Evolutionary conservation across 2,888 invertebrate genomes (phyloP).

Genomic region (Drosophila trichaetosa): DNA sequence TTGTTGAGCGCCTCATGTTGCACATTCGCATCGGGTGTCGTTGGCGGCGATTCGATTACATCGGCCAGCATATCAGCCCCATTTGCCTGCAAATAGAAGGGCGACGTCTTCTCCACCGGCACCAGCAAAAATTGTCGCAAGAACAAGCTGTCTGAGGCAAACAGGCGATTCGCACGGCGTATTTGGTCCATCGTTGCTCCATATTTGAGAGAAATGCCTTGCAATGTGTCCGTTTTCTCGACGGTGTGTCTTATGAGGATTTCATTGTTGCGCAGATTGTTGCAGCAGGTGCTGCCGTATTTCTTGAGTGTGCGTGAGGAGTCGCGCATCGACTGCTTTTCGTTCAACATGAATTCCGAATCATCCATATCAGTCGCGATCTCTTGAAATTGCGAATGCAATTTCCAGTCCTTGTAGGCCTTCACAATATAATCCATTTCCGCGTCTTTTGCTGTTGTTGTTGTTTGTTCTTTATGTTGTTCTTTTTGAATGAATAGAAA

Average conservation of each 20-base stretch:
- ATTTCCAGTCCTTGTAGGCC: slow-evolving; percentile 85
- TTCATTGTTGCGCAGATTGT: slow-evolving; percentile 91
- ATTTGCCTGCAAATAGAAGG: slow-evolving; percentile 86
- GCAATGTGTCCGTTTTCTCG: slow-evolving; percentile 93
- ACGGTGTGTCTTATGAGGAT: slow-evolving; percentile 93
- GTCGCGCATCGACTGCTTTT: slow-evolving; percentile 93
- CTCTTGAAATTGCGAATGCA: slow-evolving; percentile 85
- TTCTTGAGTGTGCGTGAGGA: slow-evolving; percentile 93
- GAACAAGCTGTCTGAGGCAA: slow-evolving; percentile 97
- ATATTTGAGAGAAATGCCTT: slow-evolving; percentile 96
- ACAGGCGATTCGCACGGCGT: slow-evolving; percentile 94
- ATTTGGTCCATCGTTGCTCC: slow-evolving; percentile 97
- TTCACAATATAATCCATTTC: slow-evolving; percentile 85
- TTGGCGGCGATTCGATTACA: slow-evolving; percentile 58
- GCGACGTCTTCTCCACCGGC: slow-evolving; percentile 90
- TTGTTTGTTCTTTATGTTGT: slow-evolving; percentile 16
- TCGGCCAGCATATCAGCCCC: slow-evolving; percentile 53
- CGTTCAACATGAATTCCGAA: slow-evolving; percentile 91
- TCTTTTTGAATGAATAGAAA: slow-evolving; percentile 46
- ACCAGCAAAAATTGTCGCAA: slow-evolving; percentile 94
- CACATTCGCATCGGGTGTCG: slow-evolving; percentile 81
- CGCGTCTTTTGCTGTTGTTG: slow-evolving; percentile 35
- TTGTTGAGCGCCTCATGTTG: slow-evolving; percentile 83
- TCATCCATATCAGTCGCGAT: slow-evolving; percentile 88
- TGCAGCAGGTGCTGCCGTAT: slow-evolving; percentile 93